Evolutionary conservation across 2,888 invertebrate species (phyloP), one percentile per base, ranked within the genome.

Genomic region (Eristalinus sepulchralis): DNA sequence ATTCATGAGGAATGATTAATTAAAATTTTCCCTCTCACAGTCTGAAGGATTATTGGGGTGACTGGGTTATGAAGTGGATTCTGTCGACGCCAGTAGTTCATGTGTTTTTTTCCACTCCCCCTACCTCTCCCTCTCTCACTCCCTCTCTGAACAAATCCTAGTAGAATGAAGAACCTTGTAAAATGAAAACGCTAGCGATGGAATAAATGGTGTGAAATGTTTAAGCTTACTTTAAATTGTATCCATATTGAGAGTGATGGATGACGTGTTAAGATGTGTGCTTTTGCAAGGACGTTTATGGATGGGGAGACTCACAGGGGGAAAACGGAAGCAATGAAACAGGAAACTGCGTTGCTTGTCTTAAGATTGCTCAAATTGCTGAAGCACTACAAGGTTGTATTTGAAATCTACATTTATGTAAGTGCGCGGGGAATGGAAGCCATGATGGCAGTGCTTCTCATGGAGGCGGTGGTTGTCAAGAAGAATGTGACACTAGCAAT

Each of bases 1-100:
- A 63, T 22, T 72, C 47, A 53, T 33, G 20, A 33, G 24, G 33
- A 72, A 53, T 72, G 72, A 72, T 53, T 55, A 77, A 77, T 77
- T 77, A 68, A 77, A 77, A 77, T 34, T 76, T 31, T 53, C 59
- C 22, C 39, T 53, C 17, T 27, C 27, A 27, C 13, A 10, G 47
- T 67, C 10, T 67, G n/a, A 67, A 47, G 9, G 31, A 47, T 8
- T 39, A 57, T n/a, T 4, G 57, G 47, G 60, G 17, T 27, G 60
- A 10, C 67, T 22, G 17, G 59, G 67, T 76, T 76, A 59, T 22
- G 33, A 76, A 67, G n/a, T 11, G 24, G 57, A 27, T 24, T 57
- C 13, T 57, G 24, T 55, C 39, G 39, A 3, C 55, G 22, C 8
- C 55, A 22, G 20, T 11, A 24, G 24, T 57, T 22, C 6, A 6